Base-by-base conservation (phyloP, 2,113 vertebrate genomes). In the Stercorarius parasiticus region DNA sequence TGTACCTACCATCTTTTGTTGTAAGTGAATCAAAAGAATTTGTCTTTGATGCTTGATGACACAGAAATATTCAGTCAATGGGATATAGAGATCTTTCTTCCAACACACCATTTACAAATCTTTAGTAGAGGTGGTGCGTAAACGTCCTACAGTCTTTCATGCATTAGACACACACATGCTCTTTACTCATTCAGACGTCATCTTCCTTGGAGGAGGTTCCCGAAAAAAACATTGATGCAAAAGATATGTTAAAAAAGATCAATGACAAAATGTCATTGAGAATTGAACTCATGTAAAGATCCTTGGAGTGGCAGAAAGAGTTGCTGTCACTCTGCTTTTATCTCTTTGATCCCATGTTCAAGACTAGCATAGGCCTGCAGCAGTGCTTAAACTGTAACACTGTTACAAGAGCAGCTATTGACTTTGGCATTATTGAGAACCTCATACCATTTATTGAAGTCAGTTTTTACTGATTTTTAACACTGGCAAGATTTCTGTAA, bases 331-430 rank as follows among this genome's bases (percentile, higher is more conserved):
- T 95, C 88, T 21, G 18, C 73, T 96, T 96, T 96, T 96, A 94
- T 96, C 91, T 98, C 76, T 98, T 97, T 97, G 91, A 98, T 98
- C 61, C 40, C 25, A 8, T 80, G 61, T 95, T 96, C 72, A 91
- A 96, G 95, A 95, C 92, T 66, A 72, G 18, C 64, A 93, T 5
- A 91, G 93, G 96, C 96, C 93, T 78, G 88, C 69, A 97, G 94
- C 94, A 86, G 64, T 92, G 70, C 85, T 98, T 98, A 98, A 93
- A 93, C 82, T 71, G 6, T 76, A 96, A 94, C 72, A 62, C 59
- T 14, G 3, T 95, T 91, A 96, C 95, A 97, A 97, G 86, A 97
- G 65, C 23, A 86, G 62, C 77, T 97, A 97, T 96, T 97, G 96
- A 97, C 96, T 97, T 96, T 19, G 32, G 88, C 50, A 90, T 96